Conservation (phyloP, 2,888 invertebrate species). For the Corbicula japonica region DNA sequence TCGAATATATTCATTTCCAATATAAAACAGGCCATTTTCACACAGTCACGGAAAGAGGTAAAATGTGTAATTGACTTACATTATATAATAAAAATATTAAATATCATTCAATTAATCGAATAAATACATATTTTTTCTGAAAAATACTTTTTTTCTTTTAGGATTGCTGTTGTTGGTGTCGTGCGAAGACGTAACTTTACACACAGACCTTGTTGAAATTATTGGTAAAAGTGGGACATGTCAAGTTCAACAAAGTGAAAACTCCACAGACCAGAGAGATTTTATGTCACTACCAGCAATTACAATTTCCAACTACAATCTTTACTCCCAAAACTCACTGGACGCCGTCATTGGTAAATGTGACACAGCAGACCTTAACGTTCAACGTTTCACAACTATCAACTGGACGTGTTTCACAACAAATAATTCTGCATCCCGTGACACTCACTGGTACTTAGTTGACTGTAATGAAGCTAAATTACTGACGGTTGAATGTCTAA, state of each 20-base stretch:
- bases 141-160: too few relatives aligned
- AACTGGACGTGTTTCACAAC: slow-evolving; percentile 50
- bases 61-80: too few relatives aligned
- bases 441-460: slow-evolving; percentile 47
- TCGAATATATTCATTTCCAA: too few relatives aligned
- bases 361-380: slow-evolving; percentile 5
- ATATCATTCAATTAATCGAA: too few relatives aligned
- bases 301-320: slow-evolving; percentile 18
- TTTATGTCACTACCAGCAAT: slow-evolving; percentile 9
- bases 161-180: too few relatives aligned
- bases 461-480: slow-evolving; percentile 21
- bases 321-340: neutral
- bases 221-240: slow-evolving; percentile 20
- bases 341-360: slow-evolving; percentile 1
- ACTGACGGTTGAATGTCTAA: slow-evolving; percentile 22
- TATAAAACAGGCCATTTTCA: too few relatives aligned
- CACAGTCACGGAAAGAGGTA: too few relatives aligned
- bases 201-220: slow-evolving; percentile 34
- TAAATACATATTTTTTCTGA: too few relatives aligned
- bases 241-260: neutral
- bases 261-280: neutral
- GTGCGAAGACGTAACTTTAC: slow-evolving; percentile 1
- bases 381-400: slow-evolving; percentile 4
- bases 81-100: too few relatives aligned
- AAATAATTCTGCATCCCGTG: slow-evolving; percentile 31